phyloP scores from a whole-genome alignment of 92 coral and sea anemone genomes.

The Porites lobata region DNA sequence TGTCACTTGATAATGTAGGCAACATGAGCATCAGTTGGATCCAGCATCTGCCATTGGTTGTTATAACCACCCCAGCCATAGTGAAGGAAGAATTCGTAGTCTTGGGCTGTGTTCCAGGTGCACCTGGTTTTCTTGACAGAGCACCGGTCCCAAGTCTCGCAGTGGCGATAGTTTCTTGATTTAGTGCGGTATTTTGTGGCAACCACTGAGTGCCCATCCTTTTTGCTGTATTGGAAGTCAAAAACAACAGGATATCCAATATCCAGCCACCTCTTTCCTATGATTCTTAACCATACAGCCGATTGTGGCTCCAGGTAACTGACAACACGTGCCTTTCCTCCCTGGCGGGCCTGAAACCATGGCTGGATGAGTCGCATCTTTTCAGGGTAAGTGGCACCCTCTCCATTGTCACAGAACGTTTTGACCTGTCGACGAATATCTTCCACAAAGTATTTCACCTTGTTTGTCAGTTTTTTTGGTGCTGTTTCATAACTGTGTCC shows the following conservation, averaged over 20 bases:
- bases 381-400: background rate
- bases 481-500: constrained; percentile 10
- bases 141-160: background rate
- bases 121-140: background rate
- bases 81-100: constrained; percentile 31
- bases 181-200: constrained; percentile 47
- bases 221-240: background rate
- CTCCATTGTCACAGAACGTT: constrained; percentile 34
- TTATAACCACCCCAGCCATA: constrained; percentile 63
- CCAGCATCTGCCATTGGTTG: constrained; percentile 59
- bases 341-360: constrained; percentile 51
- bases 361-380: background rate
- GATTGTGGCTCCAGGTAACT: background rate
- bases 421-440: constrained; percentile 29
- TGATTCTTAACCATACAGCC: constrained; percentile 1
- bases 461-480: background rate
- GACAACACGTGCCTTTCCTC: background rate
- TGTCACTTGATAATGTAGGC: too few species aligned
- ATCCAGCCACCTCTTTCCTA: constrained; percentile 7
- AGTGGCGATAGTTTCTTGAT: constrained; percentile 12
- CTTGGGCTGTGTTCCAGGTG: constrained; percentile 23
- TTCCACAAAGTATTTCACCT: constrained; percentile 51
- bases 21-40: too few species aligned
- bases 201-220: constrained; percentile 20
- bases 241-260: constrained; percentile 34